These are phyloP conservation scores for Perca schrenkii DNA, from an alignment of 2,113 vertebrate genomes.

Conservation along the genomic window DNA sequence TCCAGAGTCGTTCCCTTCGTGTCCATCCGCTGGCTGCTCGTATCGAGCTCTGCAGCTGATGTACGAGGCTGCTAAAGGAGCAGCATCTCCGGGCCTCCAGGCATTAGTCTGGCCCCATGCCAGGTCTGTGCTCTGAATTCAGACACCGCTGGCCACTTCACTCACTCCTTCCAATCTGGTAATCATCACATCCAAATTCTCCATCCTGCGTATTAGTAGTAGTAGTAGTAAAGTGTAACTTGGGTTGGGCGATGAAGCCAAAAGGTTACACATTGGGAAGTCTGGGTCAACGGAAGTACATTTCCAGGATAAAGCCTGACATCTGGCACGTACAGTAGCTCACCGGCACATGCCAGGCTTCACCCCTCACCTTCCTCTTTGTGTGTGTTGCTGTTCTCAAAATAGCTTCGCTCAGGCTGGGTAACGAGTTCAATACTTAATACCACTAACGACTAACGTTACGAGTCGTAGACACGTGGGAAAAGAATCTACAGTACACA, in stretches of 20 bases:
- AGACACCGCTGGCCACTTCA: not conserved
- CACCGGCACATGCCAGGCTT: too few species aligned
- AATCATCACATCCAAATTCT: not conserved
- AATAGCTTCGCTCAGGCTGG: too few species aligned
- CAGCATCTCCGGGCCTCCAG: constrained; percentile 11
- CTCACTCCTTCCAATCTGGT: not conserved
- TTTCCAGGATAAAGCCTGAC: too few species aligned
- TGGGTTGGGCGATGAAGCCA: not conserved
- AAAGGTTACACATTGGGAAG: not conserved
- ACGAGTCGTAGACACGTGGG: too few species aligned
- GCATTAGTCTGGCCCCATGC: not conserved
- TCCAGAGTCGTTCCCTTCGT: not conserved
- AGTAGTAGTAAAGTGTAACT: not conserved
- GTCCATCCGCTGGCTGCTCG: not conserved
- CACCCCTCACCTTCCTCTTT: too few species aligned
- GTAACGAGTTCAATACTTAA: too few species aligned
- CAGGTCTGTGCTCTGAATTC: constrained; percentile 15
- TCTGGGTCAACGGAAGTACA: too few species aligned
- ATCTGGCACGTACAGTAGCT: too few species aligned
- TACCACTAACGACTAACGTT: too few species aligned
- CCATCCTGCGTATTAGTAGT: not conserved
- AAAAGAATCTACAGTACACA: too few species aligned
- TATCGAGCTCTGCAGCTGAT: constrained; percentile 18
- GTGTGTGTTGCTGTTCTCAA: too few species aligned
- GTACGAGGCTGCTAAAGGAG: constrained; percentile 29